Evolutionary conservation across 2,888 invertebrate genomes (phyloP).

Genomic region (Conops quadrifasciatus): DNA sequence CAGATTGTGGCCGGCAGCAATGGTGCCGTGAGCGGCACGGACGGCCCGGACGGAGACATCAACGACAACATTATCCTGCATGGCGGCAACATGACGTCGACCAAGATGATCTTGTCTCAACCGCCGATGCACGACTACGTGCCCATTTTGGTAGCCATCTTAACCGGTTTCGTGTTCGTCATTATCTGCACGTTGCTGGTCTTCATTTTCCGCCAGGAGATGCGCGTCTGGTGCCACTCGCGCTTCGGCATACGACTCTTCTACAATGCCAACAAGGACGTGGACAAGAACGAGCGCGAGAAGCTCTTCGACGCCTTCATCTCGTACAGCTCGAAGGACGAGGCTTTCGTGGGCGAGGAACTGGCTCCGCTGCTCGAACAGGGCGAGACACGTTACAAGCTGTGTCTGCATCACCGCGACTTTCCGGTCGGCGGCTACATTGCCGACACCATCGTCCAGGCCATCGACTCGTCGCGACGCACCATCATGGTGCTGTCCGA

Average conservation of each 20-base stretch:
- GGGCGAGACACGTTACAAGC: slow-evolving; percentile 80
- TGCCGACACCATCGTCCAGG: slow-evolving; percentile 91
- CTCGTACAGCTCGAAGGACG: slow-evolving; percentile 93
- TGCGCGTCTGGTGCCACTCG: slow-evolving; percentile 88
- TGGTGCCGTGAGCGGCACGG: slow-evolving; percentile 44
- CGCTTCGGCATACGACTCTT: slow-evolving; percentile 83
- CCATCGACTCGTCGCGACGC: slow-evolving; percentile 88
- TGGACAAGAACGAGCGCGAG: slow-evolving; percentile 83
- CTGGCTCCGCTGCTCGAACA: slow-evolving; percentile 87
- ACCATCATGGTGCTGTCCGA: slow-evolving; percentile 93
- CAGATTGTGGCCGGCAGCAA: slow-evolving; percentile 45
- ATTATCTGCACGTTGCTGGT: slow-evolving; percentile 79
- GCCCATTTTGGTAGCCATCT: slow-evolving; percentile 79
- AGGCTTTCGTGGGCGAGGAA: slow-evolving; percentile 87
- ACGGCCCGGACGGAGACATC: slow-evolving; percentile 41
- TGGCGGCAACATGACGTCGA: slow-evolving; percentile 77
- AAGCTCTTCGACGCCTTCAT: slow-evolving; percentile 95
- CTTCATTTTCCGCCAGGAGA: slow-evolving; percentile 83
- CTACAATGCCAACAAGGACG: slow-evolving; percentile 76
- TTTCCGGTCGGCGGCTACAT: slow-evolving; percentile 89
- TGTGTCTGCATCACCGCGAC: slow-evolving; percentile 92
- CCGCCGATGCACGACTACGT: slow-evolving; percentile 79
- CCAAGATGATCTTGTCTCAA: slow-evolving; percentile 66
- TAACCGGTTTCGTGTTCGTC: slow-evolving; percentile 79
- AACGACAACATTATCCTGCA: slow-evolving; percentile 54